These are phyloP conservation scores for Rhynchotus rufescens DNA, from an alignment of 2,797 vertebrate species.

Conservation along the genomic window DNA sequence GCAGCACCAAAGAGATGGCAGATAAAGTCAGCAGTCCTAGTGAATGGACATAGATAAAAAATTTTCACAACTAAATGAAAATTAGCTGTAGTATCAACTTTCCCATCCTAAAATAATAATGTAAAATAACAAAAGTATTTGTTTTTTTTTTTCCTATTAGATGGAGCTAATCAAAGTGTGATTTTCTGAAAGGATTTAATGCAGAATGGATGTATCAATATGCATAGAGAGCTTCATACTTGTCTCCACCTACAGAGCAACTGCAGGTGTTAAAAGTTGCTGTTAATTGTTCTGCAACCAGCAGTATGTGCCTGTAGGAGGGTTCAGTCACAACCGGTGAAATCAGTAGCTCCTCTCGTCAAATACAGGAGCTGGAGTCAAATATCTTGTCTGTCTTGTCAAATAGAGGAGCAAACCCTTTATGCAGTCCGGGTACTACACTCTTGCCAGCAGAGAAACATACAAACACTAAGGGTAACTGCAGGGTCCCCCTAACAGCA, in stretches of 20 bases:
- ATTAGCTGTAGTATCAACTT: neutral
- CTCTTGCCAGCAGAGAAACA: neutral
- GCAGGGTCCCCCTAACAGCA: neutral
- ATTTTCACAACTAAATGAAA: neutral
- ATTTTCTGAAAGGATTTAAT: neutral
- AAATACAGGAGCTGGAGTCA: constrained; percentile 29
- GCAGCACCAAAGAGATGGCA: neutral
- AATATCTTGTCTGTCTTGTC: neutral
- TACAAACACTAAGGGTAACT: neutral
- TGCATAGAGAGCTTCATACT: neutral
- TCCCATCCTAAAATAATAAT: neutral
- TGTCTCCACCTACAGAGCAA: constrained; percentile 25
- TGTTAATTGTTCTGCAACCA: constrained; percentile 19
- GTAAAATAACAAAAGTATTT: neutral
- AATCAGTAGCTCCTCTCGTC: constrained; percentile 29
- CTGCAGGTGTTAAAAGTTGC: constrained; percentile 11
- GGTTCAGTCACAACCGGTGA: neutral
- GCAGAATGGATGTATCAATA: neutral
- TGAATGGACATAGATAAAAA: neutral
- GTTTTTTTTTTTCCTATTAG: neutral
- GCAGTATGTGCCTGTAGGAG: neutral
- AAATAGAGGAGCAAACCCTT: constrained; percentile 6
- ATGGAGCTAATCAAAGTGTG: neutral
- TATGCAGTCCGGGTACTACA: neutral
- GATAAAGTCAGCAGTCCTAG: neutral